A percentile compares a stretch with the other conserved stretches of the same genome.
Conservation (phyloP, 2,888 invertebrate species). For the Cylindroiulus punctatus region DNA sequence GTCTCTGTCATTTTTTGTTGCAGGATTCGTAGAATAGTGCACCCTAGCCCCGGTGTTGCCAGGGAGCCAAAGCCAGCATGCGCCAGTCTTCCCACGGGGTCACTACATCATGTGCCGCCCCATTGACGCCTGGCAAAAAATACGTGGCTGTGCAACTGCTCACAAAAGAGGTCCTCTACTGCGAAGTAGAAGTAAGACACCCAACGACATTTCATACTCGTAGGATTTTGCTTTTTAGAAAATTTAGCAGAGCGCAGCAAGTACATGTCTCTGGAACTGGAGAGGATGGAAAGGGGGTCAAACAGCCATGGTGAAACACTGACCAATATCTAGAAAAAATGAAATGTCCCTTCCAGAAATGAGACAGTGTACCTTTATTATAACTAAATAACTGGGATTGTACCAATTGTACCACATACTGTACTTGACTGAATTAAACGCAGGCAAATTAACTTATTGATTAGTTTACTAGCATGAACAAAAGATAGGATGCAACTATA, state of each 20-base stretch:
- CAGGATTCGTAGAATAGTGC: conserved; percentile 48
- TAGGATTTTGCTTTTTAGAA: background rate
- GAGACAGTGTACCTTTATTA: too few relatives aligned
- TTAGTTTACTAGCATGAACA: too few relatives aligned
- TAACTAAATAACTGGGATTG: too few relatives aligned
- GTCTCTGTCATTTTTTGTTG: conserved; percentile 25
- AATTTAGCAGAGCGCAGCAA: background rate
- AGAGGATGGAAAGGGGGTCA: background rate
- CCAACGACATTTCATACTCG: background rate
- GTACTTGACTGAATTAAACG: too few relatives aligned
- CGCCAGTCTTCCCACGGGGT: conserved; percentile 57
- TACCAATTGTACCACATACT: too few relatives aligned
- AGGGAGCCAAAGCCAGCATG: conserved; percentile 57
- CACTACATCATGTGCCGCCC: conserved; percentile 56
- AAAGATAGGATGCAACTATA: conserved; percentile 20
- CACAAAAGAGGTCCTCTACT: conserved; percentile 65
- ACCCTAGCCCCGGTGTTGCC: conserved; percentile 47
- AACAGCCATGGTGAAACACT: background rate
- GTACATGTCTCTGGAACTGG: background rate
- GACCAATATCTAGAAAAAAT: background rate
- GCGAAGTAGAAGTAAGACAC: conserved; percentile 66
- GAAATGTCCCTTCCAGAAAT: background rate
- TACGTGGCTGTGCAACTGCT: conserved; percentile 66
- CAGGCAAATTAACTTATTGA: too few relatives aligned
- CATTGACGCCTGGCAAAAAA: conserved; percentile 63